Conservation (phyloP, 2,797 vertebrate species). For the Sphenopsis melanotis region DNA sequence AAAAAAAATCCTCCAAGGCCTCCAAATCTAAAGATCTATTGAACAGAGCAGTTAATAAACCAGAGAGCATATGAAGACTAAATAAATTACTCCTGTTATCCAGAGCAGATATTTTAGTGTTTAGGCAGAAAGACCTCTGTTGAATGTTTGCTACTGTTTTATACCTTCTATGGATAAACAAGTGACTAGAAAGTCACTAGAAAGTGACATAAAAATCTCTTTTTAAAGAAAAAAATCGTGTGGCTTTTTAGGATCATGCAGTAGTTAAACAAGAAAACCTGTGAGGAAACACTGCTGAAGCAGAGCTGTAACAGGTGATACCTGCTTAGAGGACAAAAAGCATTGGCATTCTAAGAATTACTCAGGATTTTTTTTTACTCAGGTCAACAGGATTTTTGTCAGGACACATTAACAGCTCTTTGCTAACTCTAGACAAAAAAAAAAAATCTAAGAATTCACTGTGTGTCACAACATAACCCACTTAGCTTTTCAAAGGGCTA, state of each 20-base stretch:
- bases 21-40: not conserved
- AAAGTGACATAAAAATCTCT: not conserved
- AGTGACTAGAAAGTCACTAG: not conserved
- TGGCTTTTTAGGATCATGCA: not conserved
- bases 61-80: not conserved
- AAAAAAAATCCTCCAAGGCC: not conserved
- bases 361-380: not conserved
- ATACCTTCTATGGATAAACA: not conserved
- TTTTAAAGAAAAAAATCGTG: rapidly evolving
- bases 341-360: not conserved
- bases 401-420: not conserved
- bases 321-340: not conserved
- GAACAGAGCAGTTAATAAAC: not conserved
- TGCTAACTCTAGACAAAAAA: not conserved
- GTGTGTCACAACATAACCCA: not conserved
- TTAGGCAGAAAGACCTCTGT: not conserved
- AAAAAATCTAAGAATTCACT: not conserved
- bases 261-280: not conserved
- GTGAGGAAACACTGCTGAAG: not conserved
- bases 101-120: not conserved
- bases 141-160: not conserved
- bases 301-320: not conserved
- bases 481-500: not conserved
- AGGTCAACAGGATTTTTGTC: not conserved
- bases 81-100: not conserved